Conservation (phyloP, 2,797 vertebrate species). For the Dendrocincla tyrannina region DNA sequence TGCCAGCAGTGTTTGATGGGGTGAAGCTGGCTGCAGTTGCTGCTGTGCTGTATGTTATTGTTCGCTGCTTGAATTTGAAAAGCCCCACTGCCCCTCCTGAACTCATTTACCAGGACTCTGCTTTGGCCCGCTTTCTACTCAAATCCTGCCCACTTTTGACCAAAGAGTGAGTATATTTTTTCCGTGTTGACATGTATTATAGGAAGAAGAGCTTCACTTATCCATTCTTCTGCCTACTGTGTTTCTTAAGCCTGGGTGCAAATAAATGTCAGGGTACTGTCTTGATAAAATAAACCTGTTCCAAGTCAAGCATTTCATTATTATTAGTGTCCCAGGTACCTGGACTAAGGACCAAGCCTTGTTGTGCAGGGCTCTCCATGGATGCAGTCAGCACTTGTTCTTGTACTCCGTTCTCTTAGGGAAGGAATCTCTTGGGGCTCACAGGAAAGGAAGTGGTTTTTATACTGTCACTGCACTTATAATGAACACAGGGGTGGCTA, state of each 20-base stretch:
- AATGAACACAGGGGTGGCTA: not conserved
- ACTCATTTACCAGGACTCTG: conserved; percentile 85
- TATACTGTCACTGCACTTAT: not conserved
- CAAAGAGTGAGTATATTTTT: conserved; percentile 87
- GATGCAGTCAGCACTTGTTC: not conserved
- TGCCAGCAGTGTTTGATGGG: conserved; percentile 92
- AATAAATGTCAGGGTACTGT: not conserved
- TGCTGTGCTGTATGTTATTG: conserved; percentile 89
- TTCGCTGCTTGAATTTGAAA: conserved; percentile 92
- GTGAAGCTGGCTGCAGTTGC: conserved; percentile 92
- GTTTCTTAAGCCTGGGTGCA: not conserved
- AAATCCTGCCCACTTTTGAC: conserved; percentile 91
- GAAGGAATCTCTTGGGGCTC: not conserved
- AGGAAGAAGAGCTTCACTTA: not conserved
- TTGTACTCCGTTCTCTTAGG: not conserved
- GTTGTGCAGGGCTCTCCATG: not conserved
- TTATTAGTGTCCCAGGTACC: not conserved
- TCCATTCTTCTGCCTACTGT: not conserved
- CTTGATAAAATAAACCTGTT: not conserved
- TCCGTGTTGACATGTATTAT: not conserved
- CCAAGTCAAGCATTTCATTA: not conserved
- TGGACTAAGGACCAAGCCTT: not conserved
- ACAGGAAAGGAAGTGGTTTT: not conserved
- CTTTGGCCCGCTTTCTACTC: conserved; percentile 86
- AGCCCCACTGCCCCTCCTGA: conserved; percentile 87